Evolutionary conservation across 1,140 invertebrate genomes (phyloP).

Genomic region (Danaus melanippus): DNA sequence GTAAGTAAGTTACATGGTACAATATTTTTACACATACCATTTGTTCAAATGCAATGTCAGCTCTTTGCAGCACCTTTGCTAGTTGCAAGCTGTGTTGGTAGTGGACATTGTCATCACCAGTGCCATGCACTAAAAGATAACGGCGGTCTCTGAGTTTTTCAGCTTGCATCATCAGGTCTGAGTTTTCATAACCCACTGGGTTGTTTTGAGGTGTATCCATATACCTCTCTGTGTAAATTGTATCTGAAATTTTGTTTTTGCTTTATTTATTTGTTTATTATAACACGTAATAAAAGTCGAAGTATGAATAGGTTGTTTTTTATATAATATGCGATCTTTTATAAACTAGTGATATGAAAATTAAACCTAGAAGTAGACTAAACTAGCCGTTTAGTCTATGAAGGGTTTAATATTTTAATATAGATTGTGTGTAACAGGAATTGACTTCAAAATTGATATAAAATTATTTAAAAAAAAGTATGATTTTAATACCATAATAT

Average conservation of each 20-base stretch:
- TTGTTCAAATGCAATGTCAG: constrained; percentile 90
- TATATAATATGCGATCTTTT: too few relatives aligned
- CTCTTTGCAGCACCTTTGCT: constrained; percentile 86
- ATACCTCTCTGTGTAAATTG: constrained; percentile 95
- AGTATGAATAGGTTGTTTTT: too few relatives aligned
- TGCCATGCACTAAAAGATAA: constrained; percentile 92
- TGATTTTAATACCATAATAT: constrained; percentile 81
- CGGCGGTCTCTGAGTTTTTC: constrained; percentile 80
- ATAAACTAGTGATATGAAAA: too few relatives aligned
- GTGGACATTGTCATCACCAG: constrained; percentile 95
- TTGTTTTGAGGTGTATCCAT: constrained; percentile 88
- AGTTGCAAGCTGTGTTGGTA: constrained; percentile 95
- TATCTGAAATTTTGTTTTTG: constrained; percentile 76
- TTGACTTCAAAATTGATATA: constrained; percentile 6
- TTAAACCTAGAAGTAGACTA: too few relatives aligned
- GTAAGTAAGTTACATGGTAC: too few relatives aligned
- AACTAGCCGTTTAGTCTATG: too few relatives aligned
- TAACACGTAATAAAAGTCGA: too few relatives aligned
- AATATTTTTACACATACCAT: constrained; percentile 76
- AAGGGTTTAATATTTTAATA: too few relatives aligned
- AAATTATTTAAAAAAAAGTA: not conserved
- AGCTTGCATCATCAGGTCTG: constrained; percentile 81
- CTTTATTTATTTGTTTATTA: too few relatives aligned
- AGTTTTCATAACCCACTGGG: constrained; percentile 81
- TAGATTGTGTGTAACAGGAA: too few relatives aligned